Conservation (phyloP, 2,888 invertebrate genomes). For the Spodoptera littoralis region DNA sequence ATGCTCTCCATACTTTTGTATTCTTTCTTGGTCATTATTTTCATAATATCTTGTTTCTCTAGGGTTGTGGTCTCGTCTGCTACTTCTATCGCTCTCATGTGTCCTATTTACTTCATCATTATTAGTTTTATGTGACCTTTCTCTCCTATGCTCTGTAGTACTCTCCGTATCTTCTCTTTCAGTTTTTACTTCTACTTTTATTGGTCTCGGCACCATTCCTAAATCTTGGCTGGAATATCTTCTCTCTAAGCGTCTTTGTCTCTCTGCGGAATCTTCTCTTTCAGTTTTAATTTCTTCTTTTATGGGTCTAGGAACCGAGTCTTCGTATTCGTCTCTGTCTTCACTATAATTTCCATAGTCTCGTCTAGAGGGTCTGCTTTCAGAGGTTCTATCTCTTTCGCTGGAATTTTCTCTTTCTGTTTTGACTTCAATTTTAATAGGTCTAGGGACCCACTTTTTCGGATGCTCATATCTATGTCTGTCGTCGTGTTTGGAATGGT, state of each 20-base stretch:
- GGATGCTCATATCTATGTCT: conserved; percentile 17
- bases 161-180: conserved; percentile 13
- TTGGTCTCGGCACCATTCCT: conserved; percentile 24
- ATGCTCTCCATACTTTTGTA: conserved; percentile 4
- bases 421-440: conserved; percentile 22
- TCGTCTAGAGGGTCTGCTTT: too few species aligned
- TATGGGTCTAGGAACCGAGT: conserved; percentile 1
- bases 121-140: conserved; percentile 15
- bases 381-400: conserved; percentile 9
- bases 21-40: conserved; percentile 1
- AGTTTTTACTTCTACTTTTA: conserved; percentile 19
- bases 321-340: neutral
- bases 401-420: conserved; percentile 18
- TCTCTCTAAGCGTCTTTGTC: neutral
- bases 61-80: conserved; percentile 20
- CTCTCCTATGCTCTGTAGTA: conserved; percentile 6
- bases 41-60: conserved; percentile 15
- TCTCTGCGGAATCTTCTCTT: conserved; percentile 1
- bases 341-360: too few species aligned
- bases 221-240: neutral
- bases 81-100: conserved; percentile 19
- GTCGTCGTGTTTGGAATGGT: conserved; percentile 1
- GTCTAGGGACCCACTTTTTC: conserved; percentile 21
- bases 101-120: conserved; percentile 11
- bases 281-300: conserved; percentile 8